Evolutionary conservation across 53 echinoderm and acorn worm genomes (phyloP).

Genomic region (Crossaster papposus): DNA sequence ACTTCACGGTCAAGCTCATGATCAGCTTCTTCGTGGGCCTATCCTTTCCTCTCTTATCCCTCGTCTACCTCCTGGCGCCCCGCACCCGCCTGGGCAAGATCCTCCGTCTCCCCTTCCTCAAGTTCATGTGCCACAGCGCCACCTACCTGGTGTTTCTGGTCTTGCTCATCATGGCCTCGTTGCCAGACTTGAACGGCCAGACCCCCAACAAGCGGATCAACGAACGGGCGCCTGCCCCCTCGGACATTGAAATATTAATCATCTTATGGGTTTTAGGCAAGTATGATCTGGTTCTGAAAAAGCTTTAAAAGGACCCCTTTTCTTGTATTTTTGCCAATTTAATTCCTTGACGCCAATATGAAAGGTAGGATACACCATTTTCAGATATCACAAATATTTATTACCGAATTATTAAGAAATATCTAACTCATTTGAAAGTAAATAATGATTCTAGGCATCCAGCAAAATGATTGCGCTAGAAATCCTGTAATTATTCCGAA

Average conservation of each 20-base stretch:
- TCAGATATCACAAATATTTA: no score
- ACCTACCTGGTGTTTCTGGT: constrained; percentile 90
- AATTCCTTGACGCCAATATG: no score
- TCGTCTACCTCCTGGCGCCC: constrained; percentile 88
- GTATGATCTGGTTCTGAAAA: no score
- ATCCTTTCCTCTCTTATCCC: constrained; percentile 87
- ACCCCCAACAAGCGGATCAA: constrained; percentile 51
- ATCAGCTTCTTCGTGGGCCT: constrained; percentile 93
- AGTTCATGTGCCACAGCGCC: constrained; percentile 99
- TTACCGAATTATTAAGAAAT: no score
- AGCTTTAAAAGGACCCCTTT: no score
- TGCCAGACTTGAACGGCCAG: constrained; percentile 58
- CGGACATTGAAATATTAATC: constrained; percentile 86
- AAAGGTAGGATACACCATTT: no score
- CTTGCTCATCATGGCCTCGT: constrained; percentile 88
- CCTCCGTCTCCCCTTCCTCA: constrained; percentile 98
- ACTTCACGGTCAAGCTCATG: constrained; percentile 83
- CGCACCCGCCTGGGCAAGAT: constrained; percentile 88
- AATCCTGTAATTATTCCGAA: no score
- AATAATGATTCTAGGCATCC: no score
- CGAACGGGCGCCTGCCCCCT: constrained; percentile 86
- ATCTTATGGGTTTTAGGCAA: constrained; percentile 81
- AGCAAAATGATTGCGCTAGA: no score
- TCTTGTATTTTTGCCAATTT: no score
- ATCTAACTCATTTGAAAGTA: no score